phyloP scores from a whole-genome alignment of 2,888 invertebrate species.

The Cotesia congregata region DNA sequence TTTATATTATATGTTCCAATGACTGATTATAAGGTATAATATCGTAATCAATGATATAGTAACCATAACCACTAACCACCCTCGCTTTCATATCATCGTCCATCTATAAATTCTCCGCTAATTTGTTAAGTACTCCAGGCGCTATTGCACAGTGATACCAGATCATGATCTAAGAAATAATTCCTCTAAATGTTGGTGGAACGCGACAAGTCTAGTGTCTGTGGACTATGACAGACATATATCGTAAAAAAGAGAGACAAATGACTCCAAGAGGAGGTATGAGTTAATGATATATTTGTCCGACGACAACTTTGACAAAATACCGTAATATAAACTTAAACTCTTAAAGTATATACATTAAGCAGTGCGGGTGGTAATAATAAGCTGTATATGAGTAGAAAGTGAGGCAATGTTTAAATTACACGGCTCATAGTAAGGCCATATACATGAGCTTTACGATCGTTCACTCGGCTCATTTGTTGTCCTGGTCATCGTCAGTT shows the following conservation, averaged over 20 bases:
- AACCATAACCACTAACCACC: not conserved
- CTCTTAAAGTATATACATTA: constrained; percentile 29
- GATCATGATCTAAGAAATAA: not conserved
- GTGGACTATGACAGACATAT: not conserved
- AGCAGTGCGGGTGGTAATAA: constrained; percentile 50
- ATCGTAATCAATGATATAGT: not conserved
- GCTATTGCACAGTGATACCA: not conserved
- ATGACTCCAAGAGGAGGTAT: not conserved
- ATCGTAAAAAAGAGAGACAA: not conserved
- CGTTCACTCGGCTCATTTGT: constrained; percentile 7
- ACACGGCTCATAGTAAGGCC: constrained; percentile 57
- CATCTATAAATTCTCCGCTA: not conserved
- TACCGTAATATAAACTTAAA: constrained; percentile 1
- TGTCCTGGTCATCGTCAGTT: not conserved
- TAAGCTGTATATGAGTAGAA: constrained; percentile 45
- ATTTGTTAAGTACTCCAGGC: not conserved
- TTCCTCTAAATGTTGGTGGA: not conserved
- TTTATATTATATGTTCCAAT: constrained; percentile 10
- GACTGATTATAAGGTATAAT: constrained; percentile 25
- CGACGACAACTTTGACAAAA: constrained; percentile 32
- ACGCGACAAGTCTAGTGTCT: not conserved
- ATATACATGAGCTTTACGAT: constrained; percentile 57
- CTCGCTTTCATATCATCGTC: not conserved
- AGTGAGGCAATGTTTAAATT: constrained; percentile 65
- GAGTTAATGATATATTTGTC: constrained; percentile 3